Percentiles rank a stretch among this genome's conserved stretches.
phyloP scores from a whole-genome alignment of 2,113 vertebrate species.

The Chelonoidis abingdonii region DNA sequence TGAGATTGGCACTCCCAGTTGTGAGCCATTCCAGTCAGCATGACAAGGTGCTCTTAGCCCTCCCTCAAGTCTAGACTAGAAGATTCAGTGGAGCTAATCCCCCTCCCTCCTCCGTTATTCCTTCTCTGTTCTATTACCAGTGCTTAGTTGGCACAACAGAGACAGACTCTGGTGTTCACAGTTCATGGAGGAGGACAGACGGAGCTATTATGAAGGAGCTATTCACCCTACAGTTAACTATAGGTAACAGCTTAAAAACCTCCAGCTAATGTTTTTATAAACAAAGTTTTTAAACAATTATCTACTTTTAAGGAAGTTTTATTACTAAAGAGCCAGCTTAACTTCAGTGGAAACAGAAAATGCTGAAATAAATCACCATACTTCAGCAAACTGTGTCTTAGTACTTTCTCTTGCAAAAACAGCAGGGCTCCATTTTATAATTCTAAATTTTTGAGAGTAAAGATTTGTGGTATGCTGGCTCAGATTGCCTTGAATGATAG shows the following conservation, averaged over 20 bases:
- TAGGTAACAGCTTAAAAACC: neutral
- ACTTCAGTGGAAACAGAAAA: conserved; percentile 33
- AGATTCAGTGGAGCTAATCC: neutral
- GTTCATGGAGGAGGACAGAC: neutral
- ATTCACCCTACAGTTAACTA: conserved; percentile 2
- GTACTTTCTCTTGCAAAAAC: neutral
- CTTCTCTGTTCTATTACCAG: neutral
- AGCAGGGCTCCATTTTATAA: neutral
- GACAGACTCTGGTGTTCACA: neutral
- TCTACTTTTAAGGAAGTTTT: conserved; percentile 7
- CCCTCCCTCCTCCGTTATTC: neutral
- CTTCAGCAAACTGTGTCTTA: neutral
- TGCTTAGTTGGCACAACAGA: neutral
- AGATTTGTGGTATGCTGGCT: neutral
- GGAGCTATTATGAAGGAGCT: neutral
- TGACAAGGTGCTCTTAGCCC: neutral
- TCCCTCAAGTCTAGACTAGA: neutral
- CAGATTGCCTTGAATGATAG: neutral
- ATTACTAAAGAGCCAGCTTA: neutral
- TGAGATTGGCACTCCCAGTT: too few species aligned
- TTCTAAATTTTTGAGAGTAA: neutral
- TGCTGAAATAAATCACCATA: neutral
- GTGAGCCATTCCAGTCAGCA: too few species aligned
- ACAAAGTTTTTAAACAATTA: neutral
- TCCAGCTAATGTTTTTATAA: neutral